These are phyloP conservation scores for Heliocidaris erythrogramma DNA, from an alignment of 35 echinoderm and acorn worm species.

Conservation along the genomic window DNA sequence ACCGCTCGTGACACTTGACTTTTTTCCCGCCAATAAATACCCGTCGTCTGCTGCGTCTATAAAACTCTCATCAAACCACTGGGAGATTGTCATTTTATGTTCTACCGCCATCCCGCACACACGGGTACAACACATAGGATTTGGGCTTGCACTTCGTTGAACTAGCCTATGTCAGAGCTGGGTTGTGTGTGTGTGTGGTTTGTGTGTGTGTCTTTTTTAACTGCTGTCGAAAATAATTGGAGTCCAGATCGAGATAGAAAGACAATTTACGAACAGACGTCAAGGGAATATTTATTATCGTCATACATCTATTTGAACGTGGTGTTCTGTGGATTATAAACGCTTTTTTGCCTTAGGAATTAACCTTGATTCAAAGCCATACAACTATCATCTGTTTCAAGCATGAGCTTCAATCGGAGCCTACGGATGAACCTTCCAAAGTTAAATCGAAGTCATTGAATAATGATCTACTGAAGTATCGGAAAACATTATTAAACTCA, in stretches of 20 bases:
- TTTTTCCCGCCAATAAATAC: constrained; percentile 11
- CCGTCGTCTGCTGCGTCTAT: background rate
- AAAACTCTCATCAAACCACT: background rate
- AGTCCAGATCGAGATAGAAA: background rate
- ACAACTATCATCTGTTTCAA: background rate
- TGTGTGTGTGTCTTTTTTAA: background rate
- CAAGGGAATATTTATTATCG: background rate
- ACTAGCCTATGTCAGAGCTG: background rate
- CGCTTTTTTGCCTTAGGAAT: background rate
- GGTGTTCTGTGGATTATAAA: background rate
- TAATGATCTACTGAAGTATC: background rate
- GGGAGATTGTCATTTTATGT: constrained; percentile 11
- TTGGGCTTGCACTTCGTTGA: background rate
- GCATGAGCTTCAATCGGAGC: background rate
- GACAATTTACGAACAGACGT: background rate
- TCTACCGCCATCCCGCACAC: background rate
- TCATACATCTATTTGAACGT: background rate
- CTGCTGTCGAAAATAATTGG: background rate
- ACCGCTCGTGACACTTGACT: background rate
- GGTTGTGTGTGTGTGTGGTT: background rate
- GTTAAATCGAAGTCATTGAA: background rate
- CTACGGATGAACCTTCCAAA: background rate
- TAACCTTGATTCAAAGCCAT: background rate
- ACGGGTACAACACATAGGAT: background rate
- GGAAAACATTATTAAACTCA: background rate